A percentile compares a stretch with the other conserved stretches of the same genome.
These are phyloP conservation scores for Sebastes itinus DNA, from an alignment of 2,797 vertebrate species.

Conservation along the genomic window DNA sequence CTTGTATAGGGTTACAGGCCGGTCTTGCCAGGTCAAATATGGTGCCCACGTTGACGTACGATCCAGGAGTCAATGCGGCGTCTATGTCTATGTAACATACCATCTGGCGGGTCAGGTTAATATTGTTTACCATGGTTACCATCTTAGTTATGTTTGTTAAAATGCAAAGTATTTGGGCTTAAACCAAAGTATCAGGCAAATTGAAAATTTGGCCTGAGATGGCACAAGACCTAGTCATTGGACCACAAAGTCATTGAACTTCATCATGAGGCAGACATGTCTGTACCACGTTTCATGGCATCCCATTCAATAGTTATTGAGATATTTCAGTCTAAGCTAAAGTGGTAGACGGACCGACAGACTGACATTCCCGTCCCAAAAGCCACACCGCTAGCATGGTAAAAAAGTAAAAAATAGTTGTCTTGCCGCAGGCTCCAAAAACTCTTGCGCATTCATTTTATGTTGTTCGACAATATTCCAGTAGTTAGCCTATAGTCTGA, in stretches of 20 bases:
- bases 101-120: too few relatives aligned
- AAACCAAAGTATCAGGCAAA: neutral
- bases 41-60: too few relatives aligned
- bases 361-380: neutral
- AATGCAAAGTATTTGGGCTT: neutral
- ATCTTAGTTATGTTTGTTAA: neutral
- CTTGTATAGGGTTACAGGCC: too few relatives aligned
- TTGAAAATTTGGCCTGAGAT: neutral
- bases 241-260: neutral
- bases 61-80: too few relatives aligned
- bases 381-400: neutral
- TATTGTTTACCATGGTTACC: neutral
- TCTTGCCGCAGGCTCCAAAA: neutral
- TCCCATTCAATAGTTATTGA: neutral
- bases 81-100: too few relatives aligned
- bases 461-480: slow-evolving; percentile 23
- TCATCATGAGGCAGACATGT: neutral
- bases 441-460: neutral
- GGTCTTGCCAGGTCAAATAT: too few relatives aligned
- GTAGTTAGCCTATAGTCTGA: slow-evolving; percentile 1
- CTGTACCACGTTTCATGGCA: neutral
- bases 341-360: neutral
- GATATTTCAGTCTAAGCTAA: neutral
- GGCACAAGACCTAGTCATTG: neutral
- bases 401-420: neutral